These are phyloP conservation scores for Equus quagga DNA, from an alignment of 2,113 vertebrate species.

Conservation along the genomic window DNA sequence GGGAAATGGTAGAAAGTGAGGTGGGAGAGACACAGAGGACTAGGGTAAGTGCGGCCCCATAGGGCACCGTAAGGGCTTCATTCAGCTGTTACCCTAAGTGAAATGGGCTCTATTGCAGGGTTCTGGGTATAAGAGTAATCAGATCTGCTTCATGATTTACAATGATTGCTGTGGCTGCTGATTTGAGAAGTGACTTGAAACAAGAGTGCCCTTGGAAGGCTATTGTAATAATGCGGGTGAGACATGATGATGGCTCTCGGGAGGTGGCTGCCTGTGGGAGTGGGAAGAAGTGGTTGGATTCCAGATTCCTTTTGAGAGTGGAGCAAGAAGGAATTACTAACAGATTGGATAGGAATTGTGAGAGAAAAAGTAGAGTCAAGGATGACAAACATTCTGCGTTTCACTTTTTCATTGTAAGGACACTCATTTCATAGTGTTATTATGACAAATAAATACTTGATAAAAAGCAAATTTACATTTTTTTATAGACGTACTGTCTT, in stretches of 20 bases:
- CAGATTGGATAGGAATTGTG: neutral
- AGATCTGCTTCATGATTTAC: neutral
- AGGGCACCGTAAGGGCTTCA: accelerated
- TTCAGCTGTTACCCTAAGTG: neutral
- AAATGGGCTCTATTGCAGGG: no score
- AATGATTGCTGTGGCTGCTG: neutral
- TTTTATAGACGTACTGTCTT: neutral
- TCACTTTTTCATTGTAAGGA: neutral
- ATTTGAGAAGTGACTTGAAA: neutral
- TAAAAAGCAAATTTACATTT: neutral
- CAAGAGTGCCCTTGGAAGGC: neutral
- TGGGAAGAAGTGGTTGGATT: neutral
- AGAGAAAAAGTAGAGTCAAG: neutral
- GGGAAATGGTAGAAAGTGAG: neutral
- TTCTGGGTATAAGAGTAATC: neutral
- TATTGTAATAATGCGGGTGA: neutral
- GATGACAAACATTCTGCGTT: neutral
- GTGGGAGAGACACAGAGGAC: neutral
- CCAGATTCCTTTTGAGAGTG: neutral
- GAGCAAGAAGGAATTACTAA: neutral
- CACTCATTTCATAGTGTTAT: neutral
- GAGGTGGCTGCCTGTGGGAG: neutral
- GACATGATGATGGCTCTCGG: neutral
- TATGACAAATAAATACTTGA: neutral
- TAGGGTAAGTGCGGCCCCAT: neutral